Evolutionary conservation across 2,113 vertebrate genomes (phyloP).

Genomic region (Pachypanchax playfairii): DNA sequence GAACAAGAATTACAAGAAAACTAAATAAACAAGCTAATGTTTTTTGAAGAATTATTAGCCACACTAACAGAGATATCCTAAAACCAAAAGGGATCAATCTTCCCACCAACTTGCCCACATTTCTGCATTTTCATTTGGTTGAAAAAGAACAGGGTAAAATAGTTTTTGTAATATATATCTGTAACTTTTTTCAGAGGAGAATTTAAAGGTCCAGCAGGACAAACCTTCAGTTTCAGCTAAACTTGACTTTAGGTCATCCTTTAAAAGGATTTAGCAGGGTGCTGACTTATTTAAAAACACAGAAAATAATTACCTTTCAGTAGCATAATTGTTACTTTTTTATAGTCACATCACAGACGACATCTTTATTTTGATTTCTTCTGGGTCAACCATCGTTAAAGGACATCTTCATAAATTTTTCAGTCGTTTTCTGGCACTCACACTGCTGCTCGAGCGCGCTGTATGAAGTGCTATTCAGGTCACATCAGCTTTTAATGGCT

Average conservation of each 20-base stretch:
- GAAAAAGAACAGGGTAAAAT: no score
- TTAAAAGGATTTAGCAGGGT: background rate
- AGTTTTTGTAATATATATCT: no score
- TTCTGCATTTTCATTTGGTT: no score
- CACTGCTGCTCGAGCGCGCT: conserved; percentile 39
- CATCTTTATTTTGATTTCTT: conserved; percentile 30
- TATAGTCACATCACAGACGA: background rate
- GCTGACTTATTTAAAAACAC: background rate
- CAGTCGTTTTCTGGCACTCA: conserved; percentile 63
- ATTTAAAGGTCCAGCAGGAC: conserved; percentile 21
- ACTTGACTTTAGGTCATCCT: conserved; percentile 5
- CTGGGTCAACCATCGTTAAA: conserved; percentile 51
- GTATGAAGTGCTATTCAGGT: conserved; percentile 74
- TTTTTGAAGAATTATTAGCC: no score
- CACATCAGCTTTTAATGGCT: conserved; percentile 79
- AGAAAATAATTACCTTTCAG: conserved; percentile 8
- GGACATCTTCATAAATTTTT: conserved; percentile 74
- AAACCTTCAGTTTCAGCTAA: conserved; percentile 27
- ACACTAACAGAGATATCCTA: no score
- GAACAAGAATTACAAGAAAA: no score
- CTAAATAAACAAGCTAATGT: no score
- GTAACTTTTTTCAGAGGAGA: no score
- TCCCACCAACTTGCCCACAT: no score
- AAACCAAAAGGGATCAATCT: no score
- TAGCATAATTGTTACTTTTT: conserved; percentile 34